phyloP scores from a whole-genome alignment of 2,797 vertebrate species.

The Pangasius sanitwongsei region DNA sequence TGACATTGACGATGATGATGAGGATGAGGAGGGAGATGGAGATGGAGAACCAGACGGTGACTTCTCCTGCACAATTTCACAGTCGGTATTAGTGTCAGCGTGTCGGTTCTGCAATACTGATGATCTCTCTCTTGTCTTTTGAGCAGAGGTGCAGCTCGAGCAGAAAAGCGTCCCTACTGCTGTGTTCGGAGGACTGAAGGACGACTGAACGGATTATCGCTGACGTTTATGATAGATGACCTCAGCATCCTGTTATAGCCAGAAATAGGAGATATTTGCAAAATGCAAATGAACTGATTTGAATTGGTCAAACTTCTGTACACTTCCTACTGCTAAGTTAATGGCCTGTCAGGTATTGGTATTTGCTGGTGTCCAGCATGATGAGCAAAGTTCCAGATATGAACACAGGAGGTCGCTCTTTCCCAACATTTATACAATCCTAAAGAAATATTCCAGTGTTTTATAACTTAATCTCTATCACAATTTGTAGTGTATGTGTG shows the following conservation, averaged over 20 bases:
- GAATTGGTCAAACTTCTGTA: not conserved
- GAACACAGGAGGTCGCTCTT: slow-evolving; percentile 68
- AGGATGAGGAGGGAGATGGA: slow-evolving; percentile 80
- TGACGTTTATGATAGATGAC: not conserved
- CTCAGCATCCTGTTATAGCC: not conserved
- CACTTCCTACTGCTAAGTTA: not conserved
- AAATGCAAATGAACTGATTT: slow-evolving; percentile 33
- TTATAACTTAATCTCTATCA: not conserved
- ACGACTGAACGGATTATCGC: slow-evolving; percentile 67
- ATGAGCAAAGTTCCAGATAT: slow-evolving; percentile 17
- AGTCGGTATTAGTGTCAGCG: slow-evolving; percentile 3
- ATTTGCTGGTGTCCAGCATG: not conserved
- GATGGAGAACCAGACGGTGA: slow-evolving; percentile 87
- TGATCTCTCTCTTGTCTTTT: slow-evolving; percentile 8
- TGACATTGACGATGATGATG: slow-evolving; percentile 84
- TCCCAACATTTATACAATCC: slow-evolving; percentile 22
- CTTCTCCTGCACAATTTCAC: slow-evolving; percentile 34
- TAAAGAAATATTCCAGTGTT: not conserved
- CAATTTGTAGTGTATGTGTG: not conserved
- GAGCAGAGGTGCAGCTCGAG: slow-evolving; percentile 88
- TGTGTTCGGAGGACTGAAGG: slow-evolving; percentile 90
- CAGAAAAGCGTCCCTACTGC: slow-evolving; percentile 88
- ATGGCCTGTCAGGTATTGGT: not conserved
- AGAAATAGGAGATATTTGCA: slow-evolving; percentile 15
- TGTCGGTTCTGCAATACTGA: not conserved